Conservation (phyloP, 2,888 invertebrate species). For the Drosophila eohydei region DNA sequence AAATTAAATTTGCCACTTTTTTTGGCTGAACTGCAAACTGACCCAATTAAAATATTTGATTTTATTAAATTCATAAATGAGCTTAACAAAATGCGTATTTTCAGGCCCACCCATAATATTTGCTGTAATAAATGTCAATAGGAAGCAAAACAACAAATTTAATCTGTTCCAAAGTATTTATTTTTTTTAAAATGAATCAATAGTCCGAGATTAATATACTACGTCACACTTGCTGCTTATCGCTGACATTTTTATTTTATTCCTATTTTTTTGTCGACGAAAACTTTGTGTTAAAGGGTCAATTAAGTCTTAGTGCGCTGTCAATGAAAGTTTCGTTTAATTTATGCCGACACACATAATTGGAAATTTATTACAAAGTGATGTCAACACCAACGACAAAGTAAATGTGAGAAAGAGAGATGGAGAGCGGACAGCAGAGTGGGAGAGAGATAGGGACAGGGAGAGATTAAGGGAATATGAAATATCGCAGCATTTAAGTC, state of each 20-base stretch:
- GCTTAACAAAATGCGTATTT: slow-evolving; percentile 36
- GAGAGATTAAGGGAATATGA: slow-evolving; percentile 20
- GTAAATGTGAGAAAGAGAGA: not conserved
- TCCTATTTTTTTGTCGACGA: slow-evolving; percentile 5
- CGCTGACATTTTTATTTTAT: slow-evolving; percentile 14
- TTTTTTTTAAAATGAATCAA: slow-evolving; percentile 9
- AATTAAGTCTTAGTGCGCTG: slow-evolving; percentile 48
- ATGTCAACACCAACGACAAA: slow-evolving; percentile 62
- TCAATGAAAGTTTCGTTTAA: slow-evolving; percentile 36
- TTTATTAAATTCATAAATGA: slow-evolving; percentile 5
- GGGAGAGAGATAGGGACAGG: not conserved
- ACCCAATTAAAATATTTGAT: slow-evolving; percentile 1
- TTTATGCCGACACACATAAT: slow-evolving; percentile 70
- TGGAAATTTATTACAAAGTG: slow-evolving; percentile 68
- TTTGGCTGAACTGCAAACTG: not conserved
- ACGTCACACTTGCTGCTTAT: slow-evolving; percentile 26
- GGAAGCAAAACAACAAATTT: slow-evolving; percentile 15
- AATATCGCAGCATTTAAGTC: slow-evolving; percentile 28
- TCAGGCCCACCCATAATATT: not conserved
- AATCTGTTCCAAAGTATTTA: slow-evolving; percentile 13
- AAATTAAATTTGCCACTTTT: not conserved
- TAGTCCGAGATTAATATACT: slow-evolving; percentile 16
- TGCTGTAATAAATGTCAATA: slow-evolving; percentile 5
- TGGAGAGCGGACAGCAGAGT: not conserved
- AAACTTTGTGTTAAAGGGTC: slow-evolving; percentile 49